Base-by-base conservation (phyloP, 1,140 invertebrate genomes). In the Alviniconcha marisindica region DNA sequence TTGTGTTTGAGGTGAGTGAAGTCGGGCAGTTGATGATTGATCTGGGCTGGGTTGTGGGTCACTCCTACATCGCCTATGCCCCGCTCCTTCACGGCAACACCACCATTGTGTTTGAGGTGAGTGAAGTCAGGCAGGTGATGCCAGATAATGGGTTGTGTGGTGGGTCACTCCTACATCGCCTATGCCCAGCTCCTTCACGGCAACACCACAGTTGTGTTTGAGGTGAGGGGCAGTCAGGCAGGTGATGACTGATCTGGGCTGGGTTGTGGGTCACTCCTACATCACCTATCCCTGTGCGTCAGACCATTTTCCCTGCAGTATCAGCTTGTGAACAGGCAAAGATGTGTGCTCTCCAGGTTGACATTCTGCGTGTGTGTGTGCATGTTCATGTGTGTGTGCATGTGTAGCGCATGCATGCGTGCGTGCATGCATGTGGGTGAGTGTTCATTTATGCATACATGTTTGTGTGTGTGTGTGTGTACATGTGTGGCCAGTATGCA, bases 201-300 rank as follows among this genome's bases (percentile, higher is more conserved):
- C 1, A 94, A 96, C 48, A 98, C 97, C 0, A 96, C 96, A 85
- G 94, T 99, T 1, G 95, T 99, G 93, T 99, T 97, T 98, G 89
- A 94, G 95, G 38, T 95, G 95, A 14, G 96, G 96, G 33, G 96
- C 97, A 90, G 90, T 97, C 5, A 99, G 97, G 97, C 96, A 96
- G 40, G 97, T 97, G 0, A 97, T 97, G 0, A 94, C 94, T 74
- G 97, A 98, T 91, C 94, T 97, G 83, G 97, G 97, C 1, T 99
- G 97, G 98, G 97, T 98, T 0, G 97, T 98, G 2, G 97, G 97
- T 2, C 97, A 98, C 91, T 97, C 97, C 0, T 99, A 98, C 89
- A 98, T 98, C 80, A 97, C 96, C 91, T 99, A 99, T 63, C 24
- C 36, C 51, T 18, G 0, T 5, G 5, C 21, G n/a, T n/a, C n/a